phyloP scores from a whole-genome alignment of 2,797 vertebrate species.

The Ptychadena robeensis region DNA sequence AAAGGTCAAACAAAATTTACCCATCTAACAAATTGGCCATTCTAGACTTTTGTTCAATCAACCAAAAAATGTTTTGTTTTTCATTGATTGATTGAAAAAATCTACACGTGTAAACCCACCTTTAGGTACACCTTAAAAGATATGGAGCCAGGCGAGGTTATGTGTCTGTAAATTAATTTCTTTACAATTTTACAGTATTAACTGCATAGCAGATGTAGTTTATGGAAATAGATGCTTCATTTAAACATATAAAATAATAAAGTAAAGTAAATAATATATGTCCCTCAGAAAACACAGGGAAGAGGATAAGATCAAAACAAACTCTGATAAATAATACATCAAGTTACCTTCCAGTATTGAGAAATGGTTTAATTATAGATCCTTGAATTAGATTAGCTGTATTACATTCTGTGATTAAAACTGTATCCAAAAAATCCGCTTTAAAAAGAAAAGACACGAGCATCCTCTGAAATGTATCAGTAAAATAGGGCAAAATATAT shows the following conservation, averaged over 20 bases:
- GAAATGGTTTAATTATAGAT: constrained; percentile 50
- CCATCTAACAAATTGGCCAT: no score
- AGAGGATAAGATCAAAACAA: constrained; percentile 26
- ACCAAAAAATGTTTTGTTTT: no score
- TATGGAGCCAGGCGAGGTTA: no score
- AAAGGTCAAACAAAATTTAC: no score
- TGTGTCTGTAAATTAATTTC: no score
- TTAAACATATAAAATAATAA: background rate
- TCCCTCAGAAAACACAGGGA: constrained; percentile 5
- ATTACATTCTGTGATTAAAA: constrained; percentile 52
- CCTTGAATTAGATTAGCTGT: constrained; percentile 46
- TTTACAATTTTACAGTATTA: background rate
- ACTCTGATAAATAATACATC: constrained; percentile 49
- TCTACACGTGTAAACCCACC: no score
- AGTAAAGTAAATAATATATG: background rate
- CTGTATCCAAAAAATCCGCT: constrained; percentile 48
- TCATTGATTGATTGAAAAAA: no score
- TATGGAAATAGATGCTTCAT: background rate
- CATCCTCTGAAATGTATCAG: constrained; percentile 23
- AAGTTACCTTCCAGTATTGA: constrained; percentile 50
- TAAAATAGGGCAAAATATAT: constrained; percentile 35
- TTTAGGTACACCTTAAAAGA: no score
- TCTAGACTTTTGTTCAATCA: no score
- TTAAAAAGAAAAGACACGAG: constrained; percentile 26
- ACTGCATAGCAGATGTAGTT: background rate